Percentiles rank a stretch among this genome's conserved stretches.
These are phyloP conservation scores for Anoplopoma fimbria DNA, from an alignment of 2,113 vertebrate genomes.

Conservation along the genomic window DNA sequence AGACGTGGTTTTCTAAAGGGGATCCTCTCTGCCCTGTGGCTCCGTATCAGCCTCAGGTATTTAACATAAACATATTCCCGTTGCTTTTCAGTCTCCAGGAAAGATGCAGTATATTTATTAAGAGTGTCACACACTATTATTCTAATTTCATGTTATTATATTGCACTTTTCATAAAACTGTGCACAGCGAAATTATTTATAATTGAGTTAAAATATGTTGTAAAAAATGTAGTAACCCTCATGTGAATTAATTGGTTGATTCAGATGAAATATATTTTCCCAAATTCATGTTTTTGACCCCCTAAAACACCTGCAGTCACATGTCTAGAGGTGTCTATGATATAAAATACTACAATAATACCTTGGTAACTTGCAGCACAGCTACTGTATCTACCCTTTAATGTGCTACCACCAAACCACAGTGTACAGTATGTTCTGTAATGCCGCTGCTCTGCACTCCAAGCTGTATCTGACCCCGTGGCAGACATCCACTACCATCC, in stretches of 20 bases:
- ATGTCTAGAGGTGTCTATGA: constrained; percentile 26
- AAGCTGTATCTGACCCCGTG: constrained; percentile 69
- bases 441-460: constrained; percentile 43
- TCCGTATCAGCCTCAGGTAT: constrained; percentile 38
- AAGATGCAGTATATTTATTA: not conserved
- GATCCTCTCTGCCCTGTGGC: constrained; percentile 49
- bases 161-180: not conserved
- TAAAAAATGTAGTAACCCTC: not conserved
- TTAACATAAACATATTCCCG: constrained; percentile 23
- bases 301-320: constrained; percentile 57
- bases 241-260: not conserved
- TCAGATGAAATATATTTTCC: constrained; percentile 9
- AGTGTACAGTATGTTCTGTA: not conserved
- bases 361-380: constrained; percentile 10
- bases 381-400: constrained; percentile 30
- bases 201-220: not conserved
- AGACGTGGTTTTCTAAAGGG: constrained; percentile 30
- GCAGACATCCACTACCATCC: constrained; percentile 56
- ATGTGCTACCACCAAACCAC: constrained; percentile 49
- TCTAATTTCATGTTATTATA: not conserved
- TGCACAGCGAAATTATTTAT: not conserved
- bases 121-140: not conserved
- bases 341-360: not conserved
- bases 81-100: not conserved
- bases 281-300: constrained; percentile 3